Evolutionary conservation across 2,113 vertebrate genomes (phyloP).

Genomic region (Agelaius phoeniceus): DNA sequence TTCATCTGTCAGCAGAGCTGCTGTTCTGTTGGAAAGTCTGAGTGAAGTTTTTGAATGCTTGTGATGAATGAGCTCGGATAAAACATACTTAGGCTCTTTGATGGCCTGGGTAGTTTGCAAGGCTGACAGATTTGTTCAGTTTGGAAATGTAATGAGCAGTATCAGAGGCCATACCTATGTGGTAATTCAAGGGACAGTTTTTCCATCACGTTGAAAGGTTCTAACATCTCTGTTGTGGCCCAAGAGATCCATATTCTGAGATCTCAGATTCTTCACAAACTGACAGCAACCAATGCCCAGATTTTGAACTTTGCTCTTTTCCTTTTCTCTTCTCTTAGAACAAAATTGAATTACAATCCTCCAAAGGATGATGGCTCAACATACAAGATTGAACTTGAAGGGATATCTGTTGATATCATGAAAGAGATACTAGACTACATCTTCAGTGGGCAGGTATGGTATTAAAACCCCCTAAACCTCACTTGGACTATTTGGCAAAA

Average conservation of each 20-base stretch:
- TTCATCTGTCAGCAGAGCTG: background rate
- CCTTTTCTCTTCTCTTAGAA: conserved; percentile 76
- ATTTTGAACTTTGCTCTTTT: background rate
- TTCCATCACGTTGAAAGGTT: background rate
- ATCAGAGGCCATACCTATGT: background rate
- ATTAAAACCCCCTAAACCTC: background rate
- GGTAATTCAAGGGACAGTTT: background rate
- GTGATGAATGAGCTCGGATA: background rate
- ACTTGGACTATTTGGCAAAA: background rate
- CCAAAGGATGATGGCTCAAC: conserved; percentile 95
- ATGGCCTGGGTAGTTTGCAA: background rate
- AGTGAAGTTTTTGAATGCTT: background rate
- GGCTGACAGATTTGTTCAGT: background rate
- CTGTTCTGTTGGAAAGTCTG: background rate
- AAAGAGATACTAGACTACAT: conserved; percentile 97
- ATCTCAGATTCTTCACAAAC: background rate
- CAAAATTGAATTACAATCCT: conserved; percentile 97
- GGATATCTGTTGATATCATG: conserved; percentile 92
- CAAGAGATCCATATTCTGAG: background rate
- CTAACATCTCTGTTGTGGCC: background rate
- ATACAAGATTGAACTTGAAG: conserved; percentile 95
- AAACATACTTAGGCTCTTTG: background rate
- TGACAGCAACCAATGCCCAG: background rate
- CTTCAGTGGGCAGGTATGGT: conserved; percentile 93
- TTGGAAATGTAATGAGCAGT: background rate